Conservation (phyloP, 1,140 invertebrate genomes). For the Condylostylus longicornis region DNA sequence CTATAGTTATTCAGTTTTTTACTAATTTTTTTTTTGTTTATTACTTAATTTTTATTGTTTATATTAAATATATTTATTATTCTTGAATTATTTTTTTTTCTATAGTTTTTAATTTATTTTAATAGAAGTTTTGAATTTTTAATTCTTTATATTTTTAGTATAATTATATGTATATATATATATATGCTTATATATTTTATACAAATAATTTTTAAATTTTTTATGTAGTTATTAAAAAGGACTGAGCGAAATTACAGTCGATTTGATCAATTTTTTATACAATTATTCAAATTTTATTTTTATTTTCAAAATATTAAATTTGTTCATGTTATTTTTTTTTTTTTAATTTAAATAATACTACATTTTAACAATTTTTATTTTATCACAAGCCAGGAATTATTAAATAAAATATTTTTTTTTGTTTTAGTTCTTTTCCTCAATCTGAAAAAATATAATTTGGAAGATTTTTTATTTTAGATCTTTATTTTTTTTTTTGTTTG, state of each 20-base stretch:
- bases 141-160: constrained; percentile 4
- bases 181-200: constrained; percentile 25
- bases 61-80: neutral
- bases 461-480: too few species aligned
- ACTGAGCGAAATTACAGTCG: too few species aligned
- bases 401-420: too few species aligned
- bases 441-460: too few species aligned
- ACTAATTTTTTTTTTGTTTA: constrained; percentile 10
- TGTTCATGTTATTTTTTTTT: neutral
- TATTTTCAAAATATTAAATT: neutral
- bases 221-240: too few species aligned
- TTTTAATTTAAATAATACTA: too few species aligned
- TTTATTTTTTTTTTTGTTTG: constrained; percentile 5
- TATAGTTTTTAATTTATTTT: neutral
- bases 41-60: neutral
- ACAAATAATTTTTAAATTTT: constrained; percentile 9
- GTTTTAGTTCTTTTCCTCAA: too few species aligned
- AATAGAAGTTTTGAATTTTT: neutral
- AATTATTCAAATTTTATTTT: neutral
- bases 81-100: neutral
- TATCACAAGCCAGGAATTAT: too few species aligned
- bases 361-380: too few species aligned
- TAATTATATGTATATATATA: constrained; percentile 15
- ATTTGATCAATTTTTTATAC: too few species aligned
- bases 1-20: too few species aligned